Conservation (phyloP, 1,140 invertebrate genomes). For the Drosophila carrolli region DNA sequence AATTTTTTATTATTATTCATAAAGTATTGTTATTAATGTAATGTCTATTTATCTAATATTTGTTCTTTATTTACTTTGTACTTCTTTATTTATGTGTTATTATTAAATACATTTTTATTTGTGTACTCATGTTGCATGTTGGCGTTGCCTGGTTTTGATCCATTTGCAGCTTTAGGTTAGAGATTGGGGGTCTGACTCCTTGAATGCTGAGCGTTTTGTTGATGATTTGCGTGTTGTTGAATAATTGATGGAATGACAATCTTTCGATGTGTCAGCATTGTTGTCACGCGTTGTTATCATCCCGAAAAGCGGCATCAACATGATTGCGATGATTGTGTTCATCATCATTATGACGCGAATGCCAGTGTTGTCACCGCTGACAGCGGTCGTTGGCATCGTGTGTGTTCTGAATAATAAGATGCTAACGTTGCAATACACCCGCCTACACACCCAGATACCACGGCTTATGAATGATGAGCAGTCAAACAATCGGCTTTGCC, state of each 20-base stretch:
- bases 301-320: slow-evolving; percentile 28
- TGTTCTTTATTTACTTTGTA: no score
- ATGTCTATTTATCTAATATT: no score
- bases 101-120: no score
- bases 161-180: slow-evolving; percentile 16
- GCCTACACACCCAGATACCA: slow-evolving; percentile 11
- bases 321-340: slow-evolving; percentile 6
- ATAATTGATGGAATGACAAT: slow-evolving; percentile 81
- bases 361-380: slow-evolving; percentile 57
- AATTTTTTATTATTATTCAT: no score
- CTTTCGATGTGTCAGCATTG: slow-evolving; percentile 80
- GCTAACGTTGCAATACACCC: slow-evolving; percentile 62
- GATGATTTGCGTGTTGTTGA: slow-evolving; percentile 65
- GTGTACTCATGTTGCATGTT: slow-evolving; percentile 30
- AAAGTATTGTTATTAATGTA: no score
- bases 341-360: slow-evolving; percentile 16
- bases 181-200: slow-evolving; percentile 32
- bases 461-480: slow-evolving; percentile 70
- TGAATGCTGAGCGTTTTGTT: slow-evolving; percentile 58
- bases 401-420: slow-evolving; percentile 71
- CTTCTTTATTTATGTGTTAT: no score
- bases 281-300: slow-evolving; percentile 70
- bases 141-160: slow-evolving; percentile 33
- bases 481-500: slow-evolving; percentile 57
- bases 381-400: slow-evolving; percentile 40